Conservation (phyloP, 2,113 vertebrate genomes). For the Campylomormyrus tamandua region DNA sequence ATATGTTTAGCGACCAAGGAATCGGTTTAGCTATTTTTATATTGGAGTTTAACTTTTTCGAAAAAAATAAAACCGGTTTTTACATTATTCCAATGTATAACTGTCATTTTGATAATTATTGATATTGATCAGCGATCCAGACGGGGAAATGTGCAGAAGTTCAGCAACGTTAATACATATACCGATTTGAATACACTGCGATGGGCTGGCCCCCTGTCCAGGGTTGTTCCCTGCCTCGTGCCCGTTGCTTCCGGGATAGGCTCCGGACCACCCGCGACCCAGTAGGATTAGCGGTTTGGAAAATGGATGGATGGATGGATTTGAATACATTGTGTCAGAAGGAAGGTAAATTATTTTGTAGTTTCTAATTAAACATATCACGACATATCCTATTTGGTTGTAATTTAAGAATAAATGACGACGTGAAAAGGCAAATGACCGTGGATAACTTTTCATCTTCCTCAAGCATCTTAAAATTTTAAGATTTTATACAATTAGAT, state of each 20-base stretch:
- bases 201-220: too few relatives aligned
- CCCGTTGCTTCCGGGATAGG: too few relatives aligned
- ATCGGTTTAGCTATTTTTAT: not conserved
- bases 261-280: too few relatives aligned
- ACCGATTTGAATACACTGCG: not conserved
- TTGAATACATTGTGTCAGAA: not conserved
- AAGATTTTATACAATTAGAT: not conserved
- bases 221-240: too few relatives aligned
- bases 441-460: not conserved
- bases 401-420: not conserved
- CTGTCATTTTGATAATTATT: not conserved
- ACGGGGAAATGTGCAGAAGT: not conserved
- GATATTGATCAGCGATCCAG: not conserved
- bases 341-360: not conserved
- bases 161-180: not conserved
- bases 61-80: not conserved
- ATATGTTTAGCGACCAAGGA: not conserved
- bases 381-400: not conserved
- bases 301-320: too few relatives aligned
- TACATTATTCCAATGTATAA: not conserved
- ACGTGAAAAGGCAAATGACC: not conserved
- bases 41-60: not conserved
- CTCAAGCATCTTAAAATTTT: not conserved
- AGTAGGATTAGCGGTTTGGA: too few relatives aligned
- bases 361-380: not conserved